phyloP scores from a whole-genome alignment of 2,113 vertebrate genomes.

The Zootoca vivipara region DNA sequence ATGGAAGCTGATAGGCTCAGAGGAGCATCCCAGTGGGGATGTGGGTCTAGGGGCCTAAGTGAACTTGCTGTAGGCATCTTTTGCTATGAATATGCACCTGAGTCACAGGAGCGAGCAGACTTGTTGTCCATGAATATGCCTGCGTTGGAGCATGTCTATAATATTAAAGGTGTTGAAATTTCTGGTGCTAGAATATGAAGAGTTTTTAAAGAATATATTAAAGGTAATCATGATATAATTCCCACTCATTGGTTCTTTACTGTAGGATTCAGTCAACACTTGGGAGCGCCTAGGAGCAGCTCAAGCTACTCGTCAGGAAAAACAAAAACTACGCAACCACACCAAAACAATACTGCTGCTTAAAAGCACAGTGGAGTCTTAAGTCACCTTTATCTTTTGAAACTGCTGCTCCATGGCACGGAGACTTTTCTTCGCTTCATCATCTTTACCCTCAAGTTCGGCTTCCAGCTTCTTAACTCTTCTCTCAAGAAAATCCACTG shows the following conservation, averaged over 20 bases:
- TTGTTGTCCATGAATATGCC: not conserved
- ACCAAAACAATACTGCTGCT: no score
- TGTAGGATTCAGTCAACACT: not conserved
- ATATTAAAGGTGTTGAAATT: not conserved
- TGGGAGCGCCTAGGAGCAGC: not conserved
- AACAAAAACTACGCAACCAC: not conserved
- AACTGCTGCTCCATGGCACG: constrained; percentile 91
- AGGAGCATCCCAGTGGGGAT: no score
- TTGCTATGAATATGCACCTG: not conserved
- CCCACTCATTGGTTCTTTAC: not conserved
- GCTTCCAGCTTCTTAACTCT: constrained; percentile 88
- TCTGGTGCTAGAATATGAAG: not conserved
- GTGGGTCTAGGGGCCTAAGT: no score
- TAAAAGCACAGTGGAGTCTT: not conserved
- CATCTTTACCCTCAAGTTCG: constrained; percentile 89
- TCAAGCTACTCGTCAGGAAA: not conserved
- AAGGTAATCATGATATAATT: not conserved
- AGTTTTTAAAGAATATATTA: not conserved
- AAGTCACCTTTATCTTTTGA: constrained; percentile 88
- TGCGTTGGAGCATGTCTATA: not conserved
- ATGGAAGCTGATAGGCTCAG: not conserved
- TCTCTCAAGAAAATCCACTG: constrained; percentile 83
- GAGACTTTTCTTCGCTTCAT: constrained; percentile 90
- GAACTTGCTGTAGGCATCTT: not conserved
- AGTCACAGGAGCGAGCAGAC: not conserved